Evolutionary conservation across 2,113 vertebrate species (phyloP).

Genomic region (Trichechus manatus): DNA sequence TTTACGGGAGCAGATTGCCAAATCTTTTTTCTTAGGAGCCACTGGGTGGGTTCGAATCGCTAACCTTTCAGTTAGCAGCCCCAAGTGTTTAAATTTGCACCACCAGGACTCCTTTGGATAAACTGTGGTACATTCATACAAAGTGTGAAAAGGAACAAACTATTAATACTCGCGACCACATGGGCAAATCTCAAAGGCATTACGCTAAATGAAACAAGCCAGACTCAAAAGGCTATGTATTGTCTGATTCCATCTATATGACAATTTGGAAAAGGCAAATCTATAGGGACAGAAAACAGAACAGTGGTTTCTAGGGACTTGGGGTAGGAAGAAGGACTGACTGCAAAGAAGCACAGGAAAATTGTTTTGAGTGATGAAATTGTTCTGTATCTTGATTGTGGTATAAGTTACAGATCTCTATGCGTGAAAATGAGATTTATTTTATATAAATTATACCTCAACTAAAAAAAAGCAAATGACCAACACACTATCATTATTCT

Average conservation of each 20-base stretch:
- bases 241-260: background rate
- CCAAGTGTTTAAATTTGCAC: background rate
- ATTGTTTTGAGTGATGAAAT: background rate
- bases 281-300: background rate
- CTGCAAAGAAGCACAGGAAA: background rate
- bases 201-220: background rate
- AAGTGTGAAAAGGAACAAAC: background rate
- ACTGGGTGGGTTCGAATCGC: too few species aligned
- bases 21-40: too few species aligned
- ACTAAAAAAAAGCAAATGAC: background rate
- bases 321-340: background rate
- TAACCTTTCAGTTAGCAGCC: too few species aligned
- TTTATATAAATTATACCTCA: background rate
- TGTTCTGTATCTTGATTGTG: background rate
- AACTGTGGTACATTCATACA: background rate
- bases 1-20: too few species aligned
- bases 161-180: background rate
- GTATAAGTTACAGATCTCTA: background rate
- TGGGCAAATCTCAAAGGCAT: background rate
- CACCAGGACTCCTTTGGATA: background rate
- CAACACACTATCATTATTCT: background rate
- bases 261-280: too few species aligned
- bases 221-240: background rate
- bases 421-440: background rate
- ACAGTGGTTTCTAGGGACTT: background rate